Evolutionary conservation across 2,113 vertebrate species (phyloP).

Genomic region (Lutjanus erythropterus): DNA sequence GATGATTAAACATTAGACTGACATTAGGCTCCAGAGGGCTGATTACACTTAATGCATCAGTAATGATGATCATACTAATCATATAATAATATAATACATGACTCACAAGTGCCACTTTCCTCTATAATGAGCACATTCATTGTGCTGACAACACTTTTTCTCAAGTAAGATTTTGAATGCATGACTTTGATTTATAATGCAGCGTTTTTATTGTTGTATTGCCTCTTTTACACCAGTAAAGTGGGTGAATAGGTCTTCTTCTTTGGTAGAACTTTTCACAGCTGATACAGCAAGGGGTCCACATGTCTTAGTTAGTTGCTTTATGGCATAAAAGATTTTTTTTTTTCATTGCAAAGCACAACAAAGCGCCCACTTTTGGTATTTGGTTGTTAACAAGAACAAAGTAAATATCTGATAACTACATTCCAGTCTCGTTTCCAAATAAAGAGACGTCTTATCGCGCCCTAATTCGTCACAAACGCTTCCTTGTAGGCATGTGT

Average conservation of each 20-base stretch:
- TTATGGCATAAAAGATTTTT: background rate
- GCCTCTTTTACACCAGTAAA: background rate
- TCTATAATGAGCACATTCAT: background rate
- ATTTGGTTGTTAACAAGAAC: conserved; percentile 32
- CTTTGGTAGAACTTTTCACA: background rate
- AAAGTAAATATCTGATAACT: conserved; percentile 62
- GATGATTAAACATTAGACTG: too few relatives aligned
- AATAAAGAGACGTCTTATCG: conserved; percentile 65
- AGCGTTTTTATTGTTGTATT: background rate
- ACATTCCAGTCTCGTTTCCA: conserved; percentile 60
- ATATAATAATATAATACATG: background rate
- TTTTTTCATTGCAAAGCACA: conserved; percentile 7
- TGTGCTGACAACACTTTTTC: background rate
- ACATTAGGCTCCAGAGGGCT: background rate
- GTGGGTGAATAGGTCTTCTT: background rate
- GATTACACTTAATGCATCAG: background rate
- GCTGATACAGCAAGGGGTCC: background rate
- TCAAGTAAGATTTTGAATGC: background rate
- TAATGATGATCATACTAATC: too few relatives aligned
- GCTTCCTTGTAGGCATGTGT: conserved; percentile 68
- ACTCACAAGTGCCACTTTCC: background rate
- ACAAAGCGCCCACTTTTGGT: conserved; percentile 12
- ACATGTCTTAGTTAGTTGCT: background rate
- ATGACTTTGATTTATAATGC: background rate
- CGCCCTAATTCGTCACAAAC: conserved; percentile 46